Percentiles rank a stretch among this genome's conserved stretches.
These are phyloP conservation scores for Leptodactylus fallax DNA, from an alignment of 2,797 vertebrate species.

Conservation along the genomic window DNA sequence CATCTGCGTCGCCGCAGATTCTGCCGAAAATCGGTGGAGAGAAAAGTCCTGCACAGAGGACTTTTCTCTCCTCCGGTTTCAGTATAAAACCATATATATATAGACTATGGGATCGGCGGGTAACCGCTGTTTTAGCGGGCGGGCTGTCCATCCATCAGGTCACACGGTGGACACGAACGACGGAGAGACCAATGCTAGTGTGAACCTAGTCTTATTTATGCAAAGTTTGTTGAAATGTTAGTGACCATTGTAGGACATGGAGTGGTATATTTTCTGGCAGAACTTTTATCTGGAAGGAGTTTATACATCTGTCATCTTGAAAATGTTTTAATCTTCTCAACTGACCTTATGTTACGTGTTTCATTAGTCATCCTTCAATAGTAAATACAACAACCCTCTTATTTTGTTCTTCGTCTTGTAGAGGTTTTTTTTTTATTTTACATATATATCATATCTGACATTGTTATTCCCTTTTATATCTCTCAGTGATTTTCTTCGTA, in stretches of 20 bases:
- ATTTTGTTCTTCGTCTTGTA: neutral
- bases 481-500: neutral
- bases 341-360: slow-evolving; percentile 17
- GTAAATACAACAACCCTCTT: neutral
- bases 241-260: neutral
- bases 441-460: neutral
- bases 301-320: neutral
- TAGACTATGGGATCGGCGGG: too few species aligned
- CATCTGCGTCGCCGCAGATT: too few species aligned
- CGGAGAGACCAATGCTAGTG: too few species aligned
- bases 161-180: too few species aligned
- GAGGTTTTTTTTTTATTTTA: neutral
- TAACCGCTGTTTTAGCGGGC: too few species aligned
- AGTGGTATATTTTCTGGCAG: neutral
- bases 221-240: too few species aligned
- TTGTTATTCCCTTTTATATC: neutral
- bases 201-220: too few species aligned
- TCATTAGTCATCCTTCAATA: neutral
- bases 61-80: too few species aligned
- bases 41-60: too few species aligned
- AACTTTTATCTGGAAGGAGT: neutral
- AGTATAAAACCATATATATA: too few species aligned
- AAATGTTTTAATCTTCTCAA: neutral
- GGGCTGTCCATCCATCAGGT: too few species aligned
- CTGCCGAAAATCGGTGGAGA: too few species aligned